A percentile compares a stretch with the other conserved stretches of the same genome.
phyloP scores from a whole-genome alignment of 2,797 vertebrate species.

The Myioborus miniatus region DNA sequence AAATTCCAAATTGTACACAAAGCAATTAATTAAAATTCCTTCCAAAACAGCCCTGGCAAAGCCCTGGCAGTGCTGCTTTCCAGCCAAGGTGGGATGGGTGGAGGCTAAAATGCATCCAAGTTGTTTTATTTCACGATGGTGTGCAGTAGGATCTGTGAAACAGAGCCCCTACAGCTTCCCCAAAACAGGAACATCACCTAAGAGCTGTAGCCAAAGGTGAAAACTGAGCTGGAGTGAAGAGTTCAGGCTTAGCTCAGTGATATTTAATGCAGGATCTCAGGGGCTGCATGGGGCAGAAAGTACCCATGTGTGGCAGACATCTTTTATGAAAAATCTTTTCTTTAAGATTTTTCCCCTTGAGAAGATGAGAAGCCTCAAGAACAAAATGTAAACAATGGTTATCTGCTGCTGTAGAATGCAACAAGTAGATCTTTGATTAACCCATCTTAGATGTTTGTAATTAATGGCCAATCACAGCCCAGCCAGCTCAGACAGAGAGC shows the following conservation, averaged over 20 bases:
- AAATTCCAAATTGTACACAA: conserved; percentile 48
- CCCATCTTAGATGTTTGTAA: too few species aligned
- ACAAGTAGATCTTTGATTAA: too few species aligned
- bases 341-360: too few species aligned
- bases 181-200: not conserved
- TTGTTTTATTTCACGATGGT: not conserved
- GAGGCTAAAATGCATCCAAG: not conserved
- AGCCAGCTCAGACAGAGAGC: too few species aligned
- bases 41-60: conserved; percentile 25
- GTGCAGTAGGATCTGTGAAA: not conserved
- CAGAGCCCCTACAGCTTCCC: not conserved
- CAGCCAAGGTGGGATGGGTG: not conserved
- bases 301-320: too few species aligned
- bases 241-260: not conserved
- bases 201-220: not conserved
- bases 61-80: not conserved
- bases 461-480: too few species aligned
- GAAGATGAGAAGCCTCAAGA: too few species aligned
- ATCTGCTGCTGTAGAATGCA: too few species aligned
- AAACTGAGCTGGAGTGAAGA: not conserved
- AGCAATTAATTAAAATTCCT: conserved; percentile 62
- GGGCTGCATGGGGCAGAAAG: not conserved
- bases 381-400: too few species aligned
- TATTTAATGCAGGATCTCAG: not conserved
- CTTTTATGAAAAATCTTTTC: too few species aligned